A percentile compares a stretch with the other conserved stretches of the same genome.
Evolutionary conservation across 2,888 invertebrate species (phyloP).

Genomic region (Campoletis raptor): DNA sequence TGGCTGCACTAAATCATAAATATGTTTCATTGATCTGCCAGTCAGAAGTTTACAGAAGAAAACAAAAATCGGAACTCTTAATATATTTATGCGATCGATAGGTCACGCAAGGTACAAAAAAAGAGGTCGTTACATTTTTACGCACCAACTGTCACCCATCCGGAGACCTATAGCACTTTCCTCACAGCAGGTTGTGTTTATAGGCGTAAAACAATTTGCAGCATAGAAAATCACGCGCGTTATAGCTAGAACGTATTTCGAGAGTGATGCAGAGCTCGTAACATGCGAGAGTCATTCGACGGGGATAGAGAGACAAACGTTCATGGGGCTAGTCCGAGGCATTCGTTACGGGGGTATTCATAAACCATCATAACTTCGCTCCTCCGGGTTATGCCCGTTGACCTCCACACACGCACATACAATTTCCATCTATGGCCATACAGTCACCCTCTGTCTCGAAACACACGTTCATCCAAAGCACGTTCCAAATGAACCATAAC

Average conservation of each 20-base stretch:
- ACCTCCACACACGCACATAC: slow-evolving; percentile 64
- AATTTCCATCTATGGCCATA: slow-evolving; percentile 15
- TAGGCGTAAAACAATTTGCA: slow-evolving; percentile 84
- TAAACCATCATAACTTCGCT: slow-evolving; percentile 83
- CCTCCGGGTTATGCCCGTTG: slow-evolving; percentile 74
- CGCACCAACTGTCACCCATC: slow-evolving; percentile 81
- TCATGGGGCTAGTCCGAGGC: slow-evolving; percentile 70
- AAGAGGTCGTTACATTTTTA: slow-evolving; percentile 80
- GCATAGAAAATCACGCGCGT: slow-evolving; percentile 84
- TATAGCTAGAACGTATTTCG: slow-evolving; percentile 80
- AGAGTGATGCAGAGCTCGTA: slow-evolving; percentile 74
- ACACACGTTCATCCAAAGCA: slow-evolving; percentile 63
- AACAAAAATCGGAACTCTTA: neutral
- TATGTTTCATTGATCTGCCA: neutral
- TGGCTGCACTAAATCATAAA: neutral
- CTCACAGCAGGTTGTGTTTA: slow-evolving; percentile 82
- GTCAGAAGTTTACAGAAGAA: neutral
- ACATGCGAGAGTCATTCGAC: slow-evolving; percentile 57
- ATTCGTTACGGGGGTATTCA: slow-evolving; percentile 84
- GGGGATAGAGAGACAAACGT: slow-evolving; percentile 56
- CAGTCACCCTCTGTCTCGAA: slow-evolving; percentile 56
- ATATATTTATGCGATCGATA: slow-evolving; percentile 45
- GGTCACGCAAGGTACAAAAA: slow-evolving; percentile 11
- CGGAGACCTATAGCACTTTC: slow-evolving; percentile 60
- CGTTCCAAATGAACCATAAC: slow-evolving; percentile 69